Percentiles rank a stretch among this genome's conserved stretches.
These are phyloP conservation scores for Pocillopora verrucosa DNA, from an alignment of 64 coral and sea anemone species.

Conservation along the genomic window DNA sequence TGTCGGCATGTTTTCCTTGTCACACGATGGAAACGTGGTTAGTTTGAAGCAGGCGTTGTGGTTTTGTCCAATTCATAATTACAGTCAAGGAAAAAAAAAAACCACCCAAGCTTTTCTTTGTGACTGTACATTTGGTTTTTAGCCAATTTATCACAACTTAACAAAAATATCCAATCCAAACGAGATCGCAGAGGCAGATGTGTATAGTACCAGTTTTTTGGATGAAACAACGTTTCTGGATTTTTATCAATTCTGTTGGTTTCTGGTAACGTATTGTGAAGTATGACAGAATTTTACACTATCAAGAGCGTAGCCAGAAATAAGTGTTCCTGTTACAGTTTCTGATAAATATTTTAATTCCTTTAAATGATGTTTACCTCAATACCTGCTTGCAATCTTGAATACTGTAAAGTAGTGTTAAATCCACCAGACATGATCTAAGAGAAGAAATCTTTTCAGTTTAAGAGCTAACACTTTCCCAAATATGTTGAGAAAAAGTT, in stretches of 20 bases:
- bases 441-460: too few relatives aligned
- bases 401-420: too few relatives aligned
- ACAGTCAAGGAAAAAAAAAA: background rate
- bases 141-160: background rate
- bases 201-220: background rate
- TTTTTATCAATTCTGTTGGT: slow-evolving; percentile 21
- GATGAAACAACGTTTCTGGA: background rate
- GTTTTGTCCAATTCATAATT: background rate
- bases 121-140: background rate
- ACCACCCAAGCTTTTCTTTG: background rate
- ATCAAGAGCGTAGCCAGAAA: background rate
- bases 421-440: too few relatives aligned
- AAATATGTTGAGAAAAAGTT: too few relatives aligned
- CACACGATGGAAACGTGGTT: slow-evolving; percentile 36
- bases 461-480: too few relatives aligned
- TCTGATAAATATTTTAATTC: background rate
- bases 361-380: background rate
- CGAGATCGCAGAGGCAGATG: background rate
- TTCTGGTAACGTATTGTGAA: slow-evolving; percentile 9
- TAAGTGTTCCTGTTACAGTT: background rate
- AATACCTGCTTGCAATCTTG: background rate
- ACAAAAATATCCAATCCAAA: background rate
- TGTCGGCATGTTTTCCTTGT: slow-evolving; percentile 38
- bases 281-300: slow-evolving; percentile 5
- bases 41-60: background rate